A percentile compares a stretch with the other conserved stretches of the same genome.
phyloP scores from a whole-genome alignment of 2,797 vertebrate genomes.

The Sitta carolinensis region DNA sequence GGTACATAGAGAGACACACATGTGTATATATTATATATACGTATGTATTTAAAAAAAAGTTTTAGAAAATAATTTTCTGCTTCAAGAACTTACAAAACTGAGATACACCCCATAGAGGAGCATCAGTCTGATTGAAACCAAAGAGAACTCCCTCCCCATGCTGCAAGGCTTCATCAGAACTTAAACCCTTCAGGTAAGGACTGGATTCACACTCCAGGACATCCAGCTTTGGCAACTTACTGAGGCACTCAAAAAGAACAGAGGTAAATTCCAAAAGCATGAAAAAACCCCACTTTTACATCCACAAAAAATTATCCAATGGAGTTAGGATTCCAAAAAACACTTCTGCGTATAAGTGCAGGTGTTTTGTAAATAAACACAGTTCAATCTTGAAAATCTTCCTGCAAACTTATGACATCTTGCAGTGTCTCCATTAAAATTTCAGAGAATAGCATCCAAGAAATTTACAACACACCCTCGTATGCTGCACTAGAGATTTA shows the following conservation, averaged over 20 bases:
- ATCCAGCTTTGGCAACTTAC: background rate
- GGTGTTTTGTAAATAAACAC: background rate
- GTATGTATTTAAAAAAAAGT: background rate
- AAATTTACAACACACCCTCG: background rate
- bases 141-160: background rate
- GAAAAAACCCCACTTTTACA: background rate
- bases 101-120: background rate
- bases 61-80: background rate
- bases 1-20: background rate
- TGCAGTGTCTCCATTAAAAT: background rate
- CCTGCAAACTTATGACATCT: background rate
- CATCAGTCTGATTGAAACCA: background rate
- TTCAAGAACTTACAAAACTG: background rate
- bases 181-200: background rate
- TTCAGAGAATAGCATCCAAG: background rate
- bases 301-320: background rate
- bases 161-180: background rate
- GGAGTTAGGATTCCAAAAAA: background rate
- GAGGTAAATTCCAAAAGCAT: background rate
- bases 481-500: background rate
- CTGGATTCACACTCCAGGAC: background rate
- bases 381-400: background rate
- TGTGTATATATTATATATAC: too few species aligned
- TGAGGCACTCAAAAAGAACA: background rate
- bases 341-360: background rate